Conservation (phyloP, 2,113 vertebrate species). For the Varanus salvator region DNA sequence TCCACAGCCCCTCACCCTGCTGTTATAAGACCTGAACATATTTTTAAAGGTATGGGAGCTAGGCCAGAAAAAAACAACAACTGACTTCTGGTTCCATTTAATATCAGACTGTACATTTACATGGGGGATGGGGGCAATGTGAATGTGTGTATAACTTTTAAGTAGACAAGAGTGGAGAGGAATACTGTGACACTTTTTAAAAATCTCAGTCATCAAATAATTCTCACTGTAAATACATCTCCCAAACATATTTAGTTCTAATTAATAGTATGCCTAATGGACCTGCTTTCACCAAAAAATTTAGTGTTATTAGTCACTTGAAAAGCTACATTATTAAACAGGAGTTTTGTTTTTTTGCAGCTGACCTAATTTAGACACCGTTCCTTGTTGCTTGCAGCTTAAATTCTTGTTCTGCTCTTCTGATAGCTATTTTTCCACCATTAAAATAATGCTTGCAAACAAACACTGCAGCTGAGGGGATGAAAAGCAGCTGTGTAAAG, state of each 20-base stretch:
- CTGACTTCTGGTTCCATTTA: not conserved
- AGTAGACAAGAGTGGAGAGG: not conserved
- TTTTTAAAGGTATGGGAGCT: not conserved
- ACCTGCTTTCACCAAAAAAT: not conserved
- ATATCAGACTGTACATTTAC: not conserved
- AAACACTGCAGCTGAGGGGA: constrained; percentile 22
- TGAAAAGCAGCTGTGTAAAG: constrained; percentile 8
- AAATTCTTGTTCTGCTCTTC: not conserved
- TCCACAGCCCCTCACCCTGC: not conserved
- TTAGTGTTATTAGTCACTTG: constrained; percentile 17
- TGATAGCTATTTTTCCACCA: constrained; percentile 39
- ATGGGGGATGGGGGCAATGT: not conserved
- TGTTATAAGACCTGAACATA: not conserved
- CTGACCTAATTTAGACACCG: constrained; percentile 23
- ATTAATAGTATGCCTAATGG: not conserved
- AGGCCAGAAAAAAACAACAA: not conserved
- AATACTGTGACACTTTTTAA: not conserved
- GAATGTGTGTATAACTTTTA: not conserved
- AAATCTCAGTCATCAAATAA: not conserved
- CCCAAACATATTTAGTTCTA: not conserved
- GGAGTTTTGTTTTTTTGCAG: not conserved
- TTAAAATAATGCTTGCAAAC: constrained; percentile 15
- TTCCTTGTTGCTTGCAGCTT: constrained; percentile 36
- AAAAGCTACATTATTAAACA: constrained; percentile 3
- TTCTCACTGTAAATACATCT: not conserved